Conservation (phyloP, 1,140 invertebrate genomes). For the Gonatopus flavifemur region DNA sequence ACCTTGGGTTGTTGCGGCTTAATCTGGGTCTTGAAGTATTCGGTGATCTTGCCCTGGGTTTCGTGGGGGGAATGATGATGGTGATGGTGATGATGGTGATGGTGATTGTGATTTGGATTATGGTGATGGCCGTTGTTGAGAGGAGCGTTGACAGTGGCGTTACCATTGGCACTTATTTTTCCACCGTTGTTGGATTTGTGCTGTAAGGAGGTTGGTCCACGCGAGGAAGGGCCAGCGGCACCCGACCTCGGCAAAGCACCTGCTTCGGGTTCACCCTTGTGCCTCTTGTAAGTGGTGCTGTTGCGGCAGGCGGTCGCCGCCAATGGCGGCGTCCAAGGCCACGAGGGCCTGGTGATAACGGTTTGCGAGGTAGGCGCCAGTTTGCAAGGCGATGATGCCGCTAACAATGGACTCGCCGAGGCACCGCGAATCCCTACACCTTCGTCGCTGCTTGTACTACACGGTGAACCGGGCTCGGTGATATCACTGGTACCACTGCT, state of each 20-base stretch:
- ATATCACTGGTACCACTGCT: constrained; percentile 73
- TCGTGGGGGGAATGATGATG: constrained; percentile 40
- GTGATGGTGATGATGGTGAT: constrained; percentile 20
- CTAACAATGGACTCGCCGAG: constrained; percentile 53
- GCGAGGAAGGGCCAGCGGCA: constrained; percentile 41
- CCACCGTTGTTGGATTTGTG: constrained; percentile 26
- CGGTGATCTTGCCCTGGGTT: constrained; percentile 71
- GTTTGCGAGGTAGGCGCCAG: constrained; percentile 54
- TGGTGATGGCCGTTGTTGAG: not conserved
- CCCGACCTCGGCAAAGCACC: constrained; percentile 42
- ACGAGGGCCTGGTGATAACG: constrained; percentile 51
- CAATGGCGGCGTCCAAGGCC: constrained; percentile 56
- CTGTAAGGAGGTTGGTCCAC: constrained; percentile 21
- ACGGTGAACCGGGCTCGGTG: constrained; percentile 79
- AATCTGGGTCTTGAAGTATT: constrained; percentile 79
- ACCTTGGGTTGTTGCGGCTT: constrained; percentile 64
- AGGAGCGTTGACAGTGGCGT: no score
- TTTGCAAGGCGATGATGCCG: constrained; percentile 55
- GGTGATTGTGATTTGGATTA: no score
- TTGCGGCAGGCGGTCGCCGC: constrained; percentile 50
- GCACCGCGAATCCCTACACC: constrained; percentile 52
- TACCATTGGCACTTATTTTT: constrained; percentile 14
- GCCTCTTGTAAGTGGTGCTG: constrained; percentile 51
- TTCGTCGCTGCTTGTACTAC: constrained; percentile 64
- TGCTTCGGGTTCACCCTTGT: constrained; percentile 52